A percentile compares a stretch with the other conserved stretches of the same genome.
Conservation (phyloP, 2,797 vertebrate genomes). For the Sebastes baramenuke region DNA sequence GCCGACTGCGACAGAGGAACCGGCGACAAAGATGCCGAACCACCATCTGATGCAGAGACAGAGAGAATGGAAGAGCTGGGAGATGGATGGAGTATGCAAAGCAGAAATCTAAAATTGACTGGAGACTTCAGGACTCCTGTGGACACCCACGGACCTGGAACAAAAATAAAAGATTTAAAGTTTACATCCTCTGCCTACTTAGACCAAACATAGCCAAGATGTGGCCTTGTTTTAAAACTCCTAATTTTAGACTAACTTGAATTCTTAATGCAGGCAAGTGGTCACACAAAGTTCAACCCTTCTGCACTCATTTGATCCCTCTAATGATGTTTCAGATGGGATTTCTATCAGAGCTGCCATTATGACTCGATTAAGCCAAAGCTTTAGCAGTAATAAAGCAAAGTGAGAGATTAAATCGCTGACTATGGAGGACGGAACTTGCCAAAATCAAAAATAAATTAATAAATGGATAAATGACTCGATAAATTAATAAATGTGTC, state of each 20-base stretch:
- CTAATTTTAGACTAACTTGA: constrained; percentile 31
- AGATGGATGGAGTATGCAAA: constrained; percentile 12
- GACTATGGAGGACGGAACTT: neutral
- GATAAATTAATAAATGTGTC: too few species aligned
- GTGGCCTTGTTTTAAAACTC: constrained; percentile 25
- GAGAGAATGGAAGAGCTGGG: constrained; percentile 5
- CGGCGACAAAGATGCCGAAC: constrained; percentile 36
- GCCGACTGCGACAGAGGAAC: constrained; percentile 37
- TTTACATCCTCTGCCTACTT: constrained; percentile 56
- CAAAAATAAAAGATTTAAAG: constrained; percentile 67
- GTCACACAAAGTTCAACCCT: constrained; percentile 32
- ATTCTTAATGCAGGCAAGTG: constrained; percentile 55
- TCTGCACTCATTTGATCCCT: neutral
- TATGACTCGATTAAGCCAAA: constrained; percentile 28
- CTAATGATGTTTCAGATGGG: constrained; percentile 3
- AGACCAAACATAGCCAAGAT: constrained; percentile 31
- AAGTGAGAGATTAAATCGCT: constrained; percentile 3
- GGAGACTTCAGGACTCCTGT: constrained; percentile 33
- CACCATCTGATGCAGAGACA: constrained; percentile 17
- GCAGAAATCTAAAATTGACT: constrained; percentile 32
- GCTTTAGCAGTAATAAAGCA: neutral
- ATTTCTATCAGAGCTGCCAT: neutral
- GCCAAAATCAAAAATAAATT: neutral
- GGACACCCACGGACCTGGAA: constrained; percentile 55
- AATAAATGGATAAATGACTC: neutral